phyloP scores from a whole-genome alignment of 2,113 vertebrate genomes.

The Lepisosteus oculatus region DNA sequence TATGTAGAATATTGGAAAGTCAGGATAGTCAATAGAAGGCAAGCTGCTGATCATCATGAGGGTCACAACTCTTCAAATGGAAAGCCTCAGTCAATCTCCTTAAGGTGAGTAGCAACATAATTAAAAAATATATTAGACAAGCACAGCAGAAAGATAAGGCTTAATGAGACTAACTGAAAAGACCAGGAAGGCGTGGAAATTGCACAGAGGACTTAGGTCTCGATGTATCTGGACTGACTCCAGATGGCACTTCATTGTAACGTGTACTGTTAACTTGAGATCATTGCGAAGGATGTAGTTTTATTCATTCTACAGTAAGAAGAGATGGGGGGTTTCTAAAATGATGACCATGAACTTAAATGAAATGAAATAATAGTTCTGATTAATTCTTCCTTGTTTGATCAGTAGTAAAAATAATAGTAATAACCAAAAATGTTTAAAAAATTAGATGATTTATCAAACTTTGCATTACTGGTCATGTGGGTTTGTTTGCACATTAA shows the following conservation, averaged over 20 bases:
- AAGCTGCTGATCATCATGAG: conserved; percentile 28
- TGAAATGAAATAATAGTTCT: too few species aligned
- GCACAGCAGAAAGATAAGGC: conserved; percentile 61
- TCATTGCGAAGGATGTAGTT: too few species aligned
- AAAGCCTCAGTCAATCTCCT: conserved; percentile 34
- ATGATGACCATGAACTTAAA: too few species aligned
- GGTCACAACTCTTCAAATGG: conserved; percentile 40
- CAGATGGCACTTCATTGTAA: too few species aligned
- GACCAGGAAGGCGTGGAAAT: conserved; percentile 21
- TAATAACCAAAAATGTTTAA: conserved; percentile 43
- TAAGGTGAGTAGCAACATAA: conserved; percentile 66
- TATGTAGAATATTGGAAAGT: conserved; percentile 26
- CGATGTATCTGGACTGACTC: too few species aligned
- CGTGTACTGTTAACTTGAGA: too few species aligned
- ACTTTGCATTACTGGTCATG: conserved; percentile 76
- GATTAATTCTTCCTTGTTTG: conserved; percentile 28
- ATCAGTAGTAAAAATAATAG: conserved; percentile 52
- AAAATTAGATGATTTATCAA: conserved; percentile 96
- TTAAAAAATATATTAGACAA: conserved; percentile 66
- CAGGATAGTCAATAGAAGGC: conserved; percentile 28
- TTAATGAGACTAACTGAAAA: conserved; percentile 53
- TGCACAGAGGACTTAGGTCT: too few species aligned
- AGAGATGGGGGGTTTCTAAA: too few species aligned
- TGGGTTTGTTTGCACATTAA: conserved; percentile 84
- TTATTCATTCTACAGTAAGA: too few species aligned